A percentile compares a stretch with the other conserved stretches of the same genome.
Evolutionary conservation across 1,140 invertebrate genomes (phyloP).

Genomic region (Gonioctena quinquepunctata): DNA sequence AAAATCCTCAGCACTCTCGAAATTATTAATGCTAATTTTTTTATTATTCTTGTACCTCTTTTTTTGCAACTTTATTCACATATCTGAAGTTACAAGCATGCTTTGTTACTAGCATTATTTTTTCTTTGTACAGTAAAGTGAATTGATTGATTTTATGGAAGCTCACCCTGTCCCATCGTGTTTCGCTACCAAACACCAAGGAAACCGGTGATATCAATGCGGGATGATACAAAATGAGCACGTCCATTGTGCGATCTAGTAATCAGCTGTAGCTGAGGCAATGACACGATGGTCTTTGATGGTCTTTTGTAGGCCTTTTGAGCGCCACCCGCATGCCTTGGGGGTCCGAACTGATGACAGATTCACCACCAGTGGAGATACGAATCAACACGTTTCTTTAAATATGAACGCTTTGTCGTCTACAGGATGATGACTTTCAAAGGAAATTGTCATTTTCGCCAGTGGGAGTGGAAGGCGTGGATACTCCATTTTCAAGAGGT

Average conservation of each 20-base stretch:
- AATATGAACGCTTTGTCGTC: background rate
- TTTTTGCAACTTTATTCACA: no score
- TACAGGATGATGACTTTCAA: background rate
- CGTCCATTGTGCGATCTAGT: background rate
- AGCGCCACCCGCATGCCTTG: slow-evolving; percentile 1
- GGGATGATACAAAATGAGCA: background rate
- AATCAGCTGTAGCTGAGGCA: slow-evolving; percentile 2
- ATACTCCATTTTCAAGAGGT: no score
- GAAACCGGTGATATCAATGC: slow-evolving; percentile 9
- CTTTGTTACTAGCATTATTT: no score
- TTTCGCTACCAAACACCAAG: no score
- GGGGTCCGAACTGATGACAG: slow-evolving; percentile 3
- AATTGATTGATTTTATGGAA: no score
- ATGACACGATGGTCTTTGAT: background rate
- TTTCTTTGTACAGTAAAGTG: no score
- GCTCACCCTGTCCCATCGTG: no score
- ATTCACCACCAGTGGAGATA: slow-evolving; percentile 5
- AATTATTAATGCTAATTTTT: no score
- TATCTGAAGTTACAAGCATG: no score
- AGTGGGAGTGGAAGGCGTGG: no score
- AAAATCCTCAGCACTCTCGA: no score
- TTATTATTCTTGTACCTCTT: no score
- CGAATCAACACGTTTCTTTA: slow-evolving; percentile 10
- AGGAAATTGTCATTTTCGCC: background rate
- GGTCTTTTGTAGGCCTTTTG: background rate